Percentiles rank a stretch among this genome's conserved stretches.
Conservation (phyloP, 2,113 vertebrate species). For the Crotalus horridus region DNA sequence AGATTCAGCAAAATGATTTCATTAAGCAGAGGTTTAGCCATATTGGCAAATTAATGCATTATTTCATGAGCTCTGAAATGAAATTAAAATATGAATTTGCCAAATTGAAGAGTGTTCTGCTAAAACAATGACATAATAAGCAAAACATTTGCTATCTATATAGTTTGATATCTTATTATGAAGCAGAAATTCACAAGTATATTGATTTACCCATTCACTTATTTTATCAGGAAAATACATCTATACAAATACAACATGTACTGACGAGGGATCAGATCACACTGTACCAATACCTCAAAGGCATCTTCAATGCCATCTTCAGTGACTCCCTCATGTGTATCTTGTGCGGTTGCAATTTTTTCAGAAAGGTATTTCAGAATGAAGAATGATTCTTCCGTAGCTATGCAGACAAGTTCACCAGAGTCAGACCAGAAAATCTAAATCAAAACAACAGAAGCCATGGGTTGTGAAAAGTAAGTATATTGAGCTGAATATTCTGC, state of each 20-base stretch:
- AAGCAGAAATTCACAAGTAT: not conserved
- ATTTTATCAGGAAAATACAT: not conserved
- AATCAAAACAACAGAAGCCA: conserved; percentile 35
- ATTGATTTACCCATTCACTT: not conserved
- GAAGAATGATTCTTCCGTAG: conserved; percentile 98
- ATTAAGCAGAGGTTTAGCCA: not conserved
- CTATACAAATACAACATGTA: not conserved
- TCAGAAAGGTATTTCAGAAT: conserved; percentile 94
- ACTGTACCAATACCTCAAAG: conserved; percentile 80
- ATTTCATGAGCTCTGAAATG: not conserved
- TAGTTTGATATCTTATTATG: not conserved
- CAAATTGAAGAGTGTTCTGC: not conserved
- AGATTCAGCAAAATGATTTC: not conserved
- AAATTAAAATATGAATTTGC: not conserved
- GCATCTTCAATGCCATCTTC: conserved; percentile 99
- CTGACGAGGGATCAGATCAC: not conserved
- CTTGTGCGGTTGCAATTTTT: conserved; percentile 92
- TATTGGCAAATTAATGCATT: not conserved
- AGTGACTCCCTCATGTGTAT: conserved; percentile 93
- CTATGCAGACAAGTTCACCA: conserved; percentile 97
- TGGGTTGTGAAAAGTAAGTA: not conserved
- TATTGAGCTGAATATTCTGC: not conserved
- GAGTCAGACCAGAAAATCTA: conserved; percentile 99
- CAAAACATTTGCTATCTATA: not conserved
- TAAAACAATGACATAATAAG: not conserved